Percentiles rank a stretch among this genome's conserved stretches.
phyloP scores from a whole-genome alignment of 1,140 invertebrate species.

The Phocides pigmalion region DNA sequence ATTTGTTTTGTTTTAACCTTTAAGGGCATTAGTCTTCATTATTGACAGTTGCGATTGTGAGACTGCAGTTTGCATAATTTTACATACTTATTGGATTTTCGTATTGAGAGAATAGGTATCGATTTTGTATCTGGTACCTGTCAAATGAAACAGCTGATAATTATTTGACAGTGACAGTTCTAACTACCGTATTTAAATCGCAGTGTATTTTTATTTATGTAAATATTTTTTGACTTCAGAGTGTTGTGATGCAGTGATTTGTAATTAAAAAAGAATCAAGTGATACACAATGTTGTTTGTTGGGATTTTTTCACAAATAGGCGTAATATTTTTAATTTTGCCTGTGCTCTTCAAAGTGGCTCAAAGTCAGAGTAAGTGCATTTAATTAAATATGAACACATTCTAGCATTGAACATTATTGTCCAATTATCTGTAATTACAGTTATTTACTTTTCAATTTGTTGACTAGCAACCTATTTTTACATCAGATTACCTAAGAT shows the following conservation, averaged over 20 bases:
- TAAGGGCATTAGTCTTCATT: too few species aligned
- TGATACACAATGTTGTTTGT: neutral
- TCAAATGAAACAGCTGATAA: constrained; percentile 62
- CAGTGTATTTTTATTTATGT: neutral
- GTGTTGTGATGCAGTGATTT: neutral
- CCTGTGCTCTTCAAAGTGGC: neutral
- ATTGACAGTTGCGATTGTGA: constrained; percentile 4
- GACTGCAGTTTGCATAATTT: constrained; percentile 4
- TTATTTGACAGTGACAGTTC: constrained; percentile 34
- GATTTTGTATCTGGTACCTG: constrained; percentile 43
- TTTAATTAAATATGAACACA: neutral
- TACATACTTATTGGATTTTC: too few species aligned
- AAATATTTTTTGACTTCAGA: neutral
- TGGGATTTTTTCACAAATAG: neutral
- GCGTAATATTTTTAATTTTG: constrained; percentile 15
- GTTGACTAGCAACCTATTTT: too few species aligned
- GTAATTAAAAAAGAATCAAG: neutral
- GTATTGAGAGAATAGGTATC: neutral
- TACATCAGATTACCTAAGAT: too few species aligned
- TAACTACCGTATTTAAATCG: constrained; percentile 1
- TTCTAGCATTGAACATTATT: too few species aligned
- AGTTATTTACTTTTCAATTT: too few species aligned
- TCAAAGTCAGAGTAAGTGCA: constrained; percentile 30
- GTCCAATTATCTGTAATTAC: too few species aligned
- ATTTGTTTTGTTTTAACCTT: constrained; percentile 3